A percentile compares a stretch with the other conserved stretches of the same genome.
Evolutionary conservation across 2,888 invertebrate species (phyloP).

Genomic region (Electrophaes corylata): DNA sequence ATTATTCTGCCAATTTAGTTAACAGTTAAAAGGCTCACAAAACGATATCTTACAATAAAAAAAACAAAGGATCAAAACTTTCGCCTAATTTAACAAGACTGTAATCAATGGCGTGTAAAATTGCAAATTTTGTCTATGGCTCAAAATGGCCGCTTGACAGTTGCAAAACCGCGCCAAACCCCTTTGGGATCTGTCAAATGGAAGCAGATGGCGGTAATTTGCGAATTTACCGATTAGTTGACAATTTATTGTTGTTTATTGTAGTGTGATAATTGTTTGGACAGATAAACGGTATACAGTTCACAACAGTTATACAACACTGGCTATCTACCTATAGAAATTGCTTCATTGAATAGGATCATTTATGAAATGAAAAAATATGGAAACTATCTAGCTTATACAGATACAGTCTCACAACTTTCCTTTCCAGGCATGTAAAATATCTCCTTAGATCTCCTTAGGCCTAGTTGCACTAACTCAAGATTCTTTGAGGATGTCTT

Average conservation of each 20-base stretch:
- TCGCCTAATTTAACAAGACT: constrained; percentile 74
- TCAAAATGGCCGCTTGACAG: constrained; percentile 74
- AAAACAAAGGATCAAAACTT: constrained; percentile 50
- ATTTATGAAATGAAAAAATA: not conserved
- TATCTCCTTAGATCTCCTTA: too few species aligned
- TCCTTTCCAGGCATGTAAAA: too few species aligned
- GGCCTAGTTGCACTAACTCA: too few species aligned
- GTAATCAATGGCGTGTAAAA: constrained; percentile 76
- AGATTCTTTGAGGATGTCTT: too few species aligned
- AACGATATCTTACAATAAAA: constrained; percentile 26
- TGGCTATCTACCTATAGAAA: not conserved
- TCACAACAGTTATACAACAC: not conserved
- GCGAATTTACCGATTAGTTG: constrained; percentile 66
- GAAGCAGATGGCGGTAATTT: constrained; percentile 77
- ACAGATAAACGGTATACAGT: constrained; percentile 48
- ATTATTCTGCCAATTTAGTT: constrained; percentile 25
- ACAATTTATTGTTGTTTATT: constrained; percentile 75
- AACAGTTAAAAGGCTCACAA: constrained; percentile 11
- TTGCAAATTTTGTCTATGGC: constrained; percentile 75
- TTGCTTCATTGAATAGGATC: not conserved
- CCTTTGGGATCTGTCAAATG: constrained; percentile 77
- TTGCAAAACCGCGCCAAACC: constrained; percentile 73
- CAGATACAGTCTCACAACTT: too few species aligned
- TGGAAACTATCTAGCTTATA: too few species aligned
- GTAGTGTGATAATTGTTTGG: constrained; percentile 74